These are phyloP conservation scores for Papilio gigon DNA, from an alignment of 2,888 invertebrate species.

Conservation along the genomic window DNA sequence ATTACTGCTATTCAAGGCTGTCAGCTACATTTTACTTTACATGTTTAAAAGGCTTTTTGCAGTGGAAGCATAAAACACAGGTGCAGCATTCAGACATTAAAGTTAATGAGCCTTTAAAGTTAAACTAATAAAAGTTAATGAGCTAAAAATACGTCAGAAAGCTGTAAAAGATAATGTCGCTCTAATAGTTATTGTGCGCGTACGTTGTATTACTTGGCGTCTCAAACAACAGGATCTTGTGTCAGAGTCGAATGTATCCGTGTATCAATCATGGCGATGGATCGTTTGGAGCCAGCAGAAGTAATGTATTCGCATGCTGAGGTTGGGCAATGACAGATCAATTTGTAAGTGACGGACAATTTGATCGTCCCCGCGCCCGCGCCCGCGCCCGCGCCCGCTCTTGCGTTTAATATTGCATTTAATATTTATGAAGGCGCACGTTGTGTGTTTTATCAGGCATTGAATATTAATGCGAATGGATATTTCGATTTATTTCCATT, in stretches of 20 bases:
- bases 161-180: constrained; percentile 22
- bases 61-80: constrained; percentile 10
- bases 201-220: constrained; percentile 16
- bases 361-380: not conserved
- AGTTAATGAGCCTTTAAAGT: constrained; percentile 30
- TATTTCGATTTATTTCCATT: constrained; percentile 37
- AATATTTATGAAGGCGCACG: constrained; percentile 34
- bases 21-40: not conserved
- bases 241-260: constrained; percentile 39
- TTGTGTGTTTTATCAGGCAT: constrained; percentile 39
- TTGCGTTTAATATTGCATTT: constrained; percentile 36
- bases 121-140: constrained; percentile 29
- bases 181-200: constrained; percentile 21
- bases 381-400: constrained; percentile 16
- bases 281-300: constrained; percentile 47
- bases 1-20: too few species aligned
- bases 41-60: not conserved
- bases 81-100: constrained; percentile 25
- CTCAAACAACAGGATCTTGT: constrained; percentile 24
- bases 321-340: constrained; percentile 51
- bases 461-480: constrained; percentile 37
- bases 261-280: constrained; percentile 55
- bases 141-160: constrained; percentile 22
- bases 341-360: constrained; percentile 46
- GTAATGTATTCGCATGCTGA: constrained; percentile 54